Evolutionary conservation across 64 coral and sea anemone genomes (phyloP), one percentile per base, ranked within the genome.

Genomic region (Montipora cactus): DNA sequence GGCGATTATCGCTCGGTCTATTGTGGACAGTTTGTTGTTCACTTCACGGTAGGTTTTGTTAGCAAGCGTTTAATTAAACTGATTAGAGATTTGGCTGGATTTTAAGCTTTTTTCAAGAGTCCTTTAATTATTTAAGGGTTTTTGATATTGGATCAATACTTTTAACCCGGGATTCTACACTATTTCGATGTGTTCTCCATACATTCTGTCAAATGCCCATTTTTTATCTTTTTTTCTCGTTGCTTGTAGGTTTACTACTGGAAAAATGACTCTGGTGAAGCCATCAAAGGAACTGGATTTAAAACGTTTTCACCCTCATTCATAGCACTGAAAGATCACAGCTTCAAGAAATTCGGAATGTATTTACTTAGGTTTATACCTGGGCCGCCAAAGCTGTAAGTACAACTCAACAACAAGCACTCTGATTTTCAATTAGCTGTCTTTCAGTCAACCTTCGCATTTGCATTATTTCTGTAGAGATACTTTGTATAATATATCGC

Each of bases 361-460:
- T 94, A 94, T 51, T 70, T 94, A 18, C 53, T 94, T 9, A 87
- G 92, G 48, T 94, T 94, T 75, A 73, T 94, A 20, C 92, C 92
- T 55, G 89, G 89, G 18, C 79, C 92, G 12, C 87, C 92, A 64
- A 94, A 94, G 73, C 23, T 23, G 23, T 23, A 23, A 23, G 23
- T 23, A 23, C 23, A 23, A 23, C 22, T 0, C 22, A 23, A 23
- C 22, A 23, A 23, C 22, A 23, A 23, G 22, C 22, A 23, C 22
- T 23, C 22, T 23, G 22, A 23, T 23, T 23, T 23, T 23, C 22
- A 23, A 23, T 23, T 23, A 23, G 22, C 22, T 23, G 22, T 23
- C 64, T 67, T 67, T 67, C 28, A 37, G 28, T 67, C 12, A 67
- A 67, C 0, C 18, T 67, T 37, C 28, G 28, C 28, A 37, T 37